These are phyloP conservation scores for Epinephelus fuscoguttatus DNA, from an alignment of 2,113 vertebrate genomes.

Conservation along the genomic window DNA sequence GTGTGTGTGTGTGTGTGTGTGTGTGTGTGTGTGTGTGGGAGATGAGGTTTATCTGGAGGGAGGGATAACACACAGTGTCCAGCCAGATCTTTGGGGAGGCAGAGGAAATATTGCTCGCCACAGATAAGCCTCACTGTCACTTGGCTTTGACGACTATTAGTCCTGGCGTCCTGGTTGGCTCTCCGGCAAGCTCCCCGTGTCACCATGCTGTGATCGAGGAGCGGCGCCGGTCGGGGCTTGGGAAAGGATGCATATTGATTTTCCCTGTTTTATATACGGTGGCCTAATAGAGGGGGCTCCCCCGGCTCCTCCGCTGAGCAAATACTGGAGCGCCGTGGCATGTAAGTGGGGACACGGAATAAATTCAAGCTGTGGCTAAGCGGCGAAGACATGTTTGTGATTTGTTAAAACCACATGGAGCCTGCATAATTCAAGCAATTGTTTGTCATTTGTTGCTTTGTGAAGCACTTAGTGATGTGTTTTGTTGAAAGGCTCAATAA, in stretches of 20 bases:
- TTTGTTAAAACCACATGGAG: constrained; percentile 26
- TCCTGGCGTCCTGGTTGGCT: constrained; percentile 57
- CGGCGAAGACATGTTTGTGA: constrained; percentile 12
- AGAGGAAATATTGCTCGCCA: constrained; percentile 65
- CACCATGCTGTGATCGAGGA: constrained; percentile 63
- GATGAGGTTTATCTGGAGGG: constrained; percentile 64
- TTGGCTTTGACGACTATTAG: constrained; percentile 73
- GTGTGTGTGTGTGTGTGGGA: constrained; percentile 38
- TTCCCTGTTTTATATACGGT: constrained; percentile 62
- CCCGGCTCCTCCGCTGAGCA: constrained; percentile 47
- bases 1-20: too few species aligned
- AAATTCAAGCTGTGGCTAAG: constrained; percentile 2
- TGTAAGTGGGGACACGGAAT: constrained; percentile 45
- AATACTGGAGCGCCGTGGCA: constrained; percentile 53
- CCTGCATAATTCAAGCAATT: constrained; percentile 22
- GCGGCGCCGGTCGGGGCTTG: constrained; percentile 9
- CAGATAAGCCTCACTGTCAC: constrained; percentile 75
- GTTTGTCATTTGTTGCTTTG: constrained; percentile 46
- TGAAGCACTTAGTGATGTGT: constrained; percentile 48
- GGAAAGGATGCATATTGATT: constrained; percentile 77
- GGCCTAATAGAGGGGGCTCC: constrained; percentile 54
- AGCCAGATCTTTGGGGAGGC: constrained; percentile 69
- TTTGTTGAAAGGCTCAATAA: constrained; percentile 48
- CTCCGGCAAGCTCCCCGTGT: constrained; percentile 38
- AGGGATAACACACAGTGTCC: constrained; percentile 68